A percentile compares a stretch with the other conserved stretches of the same genome.
phyloP scores from a whole-genome alignment of 2,113 vertebrate genomes.

The Octodon degus region DNA sequence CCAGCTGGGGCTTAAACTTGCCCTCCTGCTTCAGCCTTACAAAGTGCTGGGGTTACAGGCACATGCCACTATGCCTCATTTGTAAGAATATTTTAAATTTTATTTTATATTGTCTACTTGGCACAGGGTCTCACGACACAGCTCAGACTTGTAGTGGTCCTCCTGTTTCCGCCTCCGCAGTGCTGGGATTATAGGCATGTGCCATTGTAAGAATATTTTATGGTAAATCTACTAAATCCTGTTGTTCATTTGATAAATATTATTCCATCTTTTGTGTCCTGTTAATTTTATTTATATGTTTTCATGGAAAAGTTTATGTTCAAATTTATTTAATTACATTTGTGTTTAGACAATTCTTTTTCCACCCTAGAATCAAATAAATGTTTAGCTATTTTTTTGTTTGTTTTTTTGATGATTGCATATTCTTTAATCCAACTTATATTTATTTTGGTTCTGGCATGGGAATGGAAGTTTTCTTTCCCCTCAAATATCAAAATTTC shows the following conservation, averaged over 20 bases:
- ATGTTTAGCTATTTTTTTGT: background rate
- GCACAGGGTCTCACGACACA: background rate
- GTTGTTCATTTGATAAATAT: background rate
- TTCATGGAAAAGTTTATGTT: background rate
- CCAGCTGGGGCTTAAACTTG: background rate
- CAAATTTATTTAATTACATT: background rate
- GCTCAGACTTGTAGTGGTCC: background rate
- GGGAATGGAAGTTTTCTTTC: background rate
- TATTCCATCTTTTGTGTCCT: background rate
- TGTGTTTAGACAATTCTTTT: slow-evolving; percentile 7
- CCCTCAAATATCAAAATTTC: background rate
- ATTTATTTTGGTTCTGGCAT: background rate
- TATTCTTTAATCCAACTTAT: slow-evolving; percentile 10
- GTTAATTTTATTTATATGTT: background rate
- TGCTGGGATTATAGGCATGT: background rate
- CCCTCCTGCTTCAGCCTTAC: background rate
- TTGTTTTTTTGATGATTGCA: background rate
- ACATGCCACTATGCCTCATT: background rate
- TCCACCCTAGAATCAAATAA: background rate
- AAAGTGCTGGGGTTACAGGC: background rate
- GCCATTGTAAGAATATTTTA: background rate
- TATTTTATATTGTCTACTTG: too few species aligned
- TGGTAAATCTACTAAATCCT: background rate
- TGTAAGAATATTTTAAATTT: background rate
- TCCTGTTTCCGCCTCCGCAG: background rate